A percentile compares a stretch with the other conserved stretches of the same genome.
Conservation (phyloP, 2,797 vertebrate species). For the Gymnothorax javanicus region DNA sequence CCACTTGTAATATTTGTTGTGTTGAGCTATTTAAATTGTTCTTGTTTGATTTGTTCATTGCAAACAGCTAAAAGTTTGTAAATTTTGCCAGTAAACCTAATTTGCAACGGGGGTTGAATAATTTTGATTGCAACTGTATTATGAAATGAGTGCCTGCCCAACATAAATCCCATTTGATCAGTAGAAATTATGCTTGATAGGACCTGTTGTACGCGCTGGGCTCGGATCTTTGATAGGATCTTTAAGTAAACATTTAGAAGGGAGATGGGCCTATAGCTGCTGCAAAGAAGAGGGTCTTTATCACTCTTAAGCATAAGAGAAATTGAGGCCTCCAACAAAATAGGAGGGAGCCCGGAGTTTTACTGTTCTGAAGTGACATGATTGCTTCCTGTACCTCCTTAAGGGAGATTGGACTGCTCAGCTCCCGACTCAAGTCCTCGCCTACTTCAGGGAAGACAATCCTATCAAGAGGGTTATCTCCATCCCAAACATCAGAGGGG, state of each 20-base stretch:
- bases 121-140: background rate
- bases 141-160: background rate
- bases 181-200: background rate
- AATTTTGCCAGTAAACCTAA: too few species aligned
- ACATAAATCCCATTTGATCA: conserved; percentile 2
- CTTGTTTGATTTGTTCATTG: too few species aligned
- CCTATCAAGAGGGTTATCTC: too few species aligned
- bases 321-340: background rate
- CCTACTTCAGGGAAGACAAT: too few species aligned
- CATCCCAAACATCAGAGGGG: too few species aligned
- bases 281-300: background rate
- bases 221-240: conserved; percentile 5
- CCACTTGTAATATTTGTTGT: too few species aligned
- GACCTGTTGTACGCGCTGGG: background rate
- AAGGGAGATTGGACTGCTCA: background rate
- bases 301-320: background rate
- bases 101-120: too few species aligned
- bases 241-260: background rate
- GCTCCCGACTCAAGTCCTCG: background rate
- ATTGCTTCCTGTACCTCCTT: background rate
- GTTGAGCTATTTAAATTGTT: too few species aligned
- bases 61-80: too few species aligned
- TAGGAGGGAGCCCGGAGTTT: background rate
- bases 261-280: background rate
- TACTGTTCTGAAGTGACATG: background rate